phyloP scores from a whole-genome alignment of 2,797 vertebrate species.

The Heteromormyrus szaboi region DNA sequence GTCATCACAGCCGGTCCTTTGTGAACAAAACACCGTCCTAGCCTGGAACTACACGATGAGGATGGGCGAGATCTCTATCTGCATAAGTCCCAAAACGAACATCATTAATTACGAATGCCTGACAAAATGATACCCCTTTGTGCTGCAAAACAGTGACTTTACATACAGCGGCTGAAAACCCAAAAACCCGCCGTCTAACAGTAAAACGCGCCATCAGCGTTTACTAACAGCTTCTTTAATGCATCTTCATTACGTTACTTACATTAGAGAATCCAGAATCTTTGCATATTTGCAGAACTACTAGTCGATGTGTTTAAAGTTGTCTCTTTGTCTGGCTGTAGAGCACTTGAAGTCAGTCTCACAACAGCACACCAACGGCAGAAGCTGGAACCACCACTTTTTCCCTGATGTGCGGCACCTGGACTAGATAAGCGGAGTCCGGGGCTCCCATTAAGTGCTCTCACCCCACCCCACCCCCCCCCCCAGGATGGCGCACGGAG shows the following conservation, averaged over 20 bases:
- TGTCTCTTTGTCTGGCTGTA: background rate
- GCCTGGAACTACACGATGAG: background rate
- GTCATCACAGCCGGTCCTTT: background rate
- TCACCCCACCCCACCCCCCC: background rate
- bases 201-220: background rate
- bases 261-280: background rate
- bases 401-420: background rate
- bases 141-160: background rate
- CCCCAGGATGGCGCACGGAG: conserved; percentile 9
- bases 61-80: background rate
- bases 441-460: background rate
- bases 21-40: background rate
- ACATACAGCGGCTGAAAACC: background rate
- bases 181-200: background rate
- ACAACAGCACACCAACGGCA: background rate
- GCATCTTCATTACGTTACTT: background rate
- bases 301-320: background rate
- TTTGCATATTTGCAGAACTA: background rate
- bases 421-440: background rate
- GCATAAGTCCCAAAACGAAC: background rate
- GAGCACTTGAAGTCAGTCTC: background rate
- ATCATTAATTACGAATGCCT: background rate
- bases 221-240: background rate
- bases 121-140: background rate
- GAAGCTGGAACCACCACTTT: background rate